Evolutionary conservation across 2,888 invertebrate genomes (phyloP).

Genomic region (Ochropleura plecta): DNA sequence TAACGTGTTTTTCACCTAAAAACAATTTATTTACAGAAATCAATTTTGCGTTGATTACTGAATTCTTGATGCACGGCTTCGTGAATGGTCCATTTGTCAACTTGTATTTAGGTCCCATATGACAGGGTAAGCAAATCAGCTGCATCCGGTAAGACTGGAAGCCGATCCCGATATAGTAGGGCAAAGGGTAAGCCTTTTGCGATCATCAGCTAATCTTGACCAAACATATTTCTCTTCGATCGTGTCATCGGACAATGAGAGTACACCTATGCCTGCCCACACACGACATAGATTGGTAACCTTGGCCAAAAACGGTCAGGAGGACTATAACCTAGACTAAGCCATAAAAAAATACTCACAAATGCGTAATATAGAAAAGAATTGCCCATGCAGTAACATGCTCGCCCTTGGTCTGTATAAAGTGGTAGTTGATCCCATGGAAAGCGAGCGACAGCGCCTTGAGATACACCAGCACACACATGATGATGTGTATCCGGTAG

Average conservation of each 20-base stretch:
- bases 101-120: not conserved
- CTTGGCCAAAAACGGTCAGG: too few species aligned
- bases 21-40: too few species aligned
- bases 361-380: constrained; percentile 98
- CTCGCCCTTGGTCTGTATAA: constrained; percentile 97
- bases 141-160: too few species aligned
- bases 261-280: too few species aligned
- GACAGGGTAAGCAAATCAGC: not conserved
- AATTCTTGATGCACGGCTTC: too few species aligned
- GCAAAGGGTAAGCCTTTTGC: not conserved
- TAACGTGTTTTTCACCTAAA: too few species aligned
- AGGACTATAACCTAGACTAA: not conserved
- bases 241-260: too few species aligned
- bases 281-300: too few species aligned
- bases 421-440: constrained; percentile 98
- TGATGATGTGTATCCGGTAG: constrained; percentile 98
- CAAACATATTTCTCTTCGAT: too few species aligned
- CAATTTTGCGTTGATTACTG: too few species aligned
- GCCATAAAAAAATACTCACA: constrained; percentile 92
- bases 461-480: constrained; percentile 97
- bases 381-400: constrained; percentile 99
- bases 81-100: too few species aligned
- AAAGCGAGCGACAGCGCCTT: constrained; percentile 98
- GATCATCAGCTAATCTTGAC: not conserved
- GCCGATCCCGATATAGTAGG: too few species aligned